Evolutionary conservation across 2,888 invertebrate genomes (phyloP).

Genomic region (Lithophane ornitopus): DNA sequence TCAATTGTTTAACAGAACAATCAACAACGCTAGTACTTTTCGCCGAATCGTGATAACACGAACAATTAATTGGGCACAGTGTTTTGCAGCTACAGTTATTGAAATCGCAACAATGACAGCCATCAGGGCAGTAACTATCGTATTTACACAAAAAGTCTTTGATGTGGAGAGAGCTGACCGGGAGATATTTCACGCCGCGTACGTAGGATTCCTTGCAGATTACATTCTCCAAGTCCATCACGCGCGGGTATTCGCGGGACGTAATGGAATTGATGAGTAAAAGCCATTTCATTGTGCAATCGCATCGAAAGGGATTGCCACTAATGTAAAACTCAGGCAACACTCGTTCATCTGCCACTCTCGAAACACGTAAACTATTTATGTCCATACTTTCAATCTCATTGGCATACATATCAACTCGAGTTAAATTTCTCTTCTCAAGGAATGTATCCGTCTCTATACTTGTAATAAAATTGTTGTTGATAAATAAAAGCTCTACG

Average conservation of each 20-base stretch:
- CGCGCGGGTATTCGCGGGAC: conserved; percentile 94
- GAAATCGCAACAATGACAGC: conserved; percentile 98
- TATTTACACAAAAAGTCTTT: conserved; percentile 97
- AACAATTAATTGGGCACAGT: conserved; percentile 97
- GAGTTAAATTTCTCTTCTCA: conserved; percentile 95
- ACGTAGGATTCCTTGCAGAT: conserved; percentile 96
- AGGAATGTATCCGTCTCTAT: conserved; percentile 96
- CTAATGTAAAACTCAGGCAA: conserved; percentile 97
- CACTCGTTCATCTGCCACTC: conserved; percentile 92
- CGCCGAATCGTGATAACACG: conserved; percentile 98
- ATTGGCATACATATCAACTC: conserved; percentile 97
- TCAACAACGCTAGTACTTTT: conserved; percentile 98
- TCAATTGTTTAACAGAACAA: conserved; percentile 95
- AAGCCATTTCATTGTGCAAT: conserved; percentile 99
- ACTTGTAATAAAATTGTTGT: conserved; percentile 95
- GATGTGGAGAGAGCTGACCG: conserved; percentile 93
- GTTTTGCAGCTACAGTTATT: conserved; percentile 98
- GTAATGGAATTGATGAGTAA: conserved; percentile 96
- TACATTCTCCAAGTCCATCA: conserved; percentile 97
- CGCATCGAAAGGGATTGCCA: conserved; percentile 98
- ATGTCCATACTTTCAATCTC: conserved; percentile 95
- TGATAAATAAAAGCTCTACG: conserved; percentile 96
- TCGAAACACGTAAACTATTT: conserved; percentile 94
- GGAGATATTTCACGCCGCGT: conserved; percentile 94
- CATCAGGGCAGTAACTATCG: conserved; percentile 96